Evolutionary conservation across 2,113 vertebrate species (phyloP).

Genomic region (Cercocebus atys): DNA sequence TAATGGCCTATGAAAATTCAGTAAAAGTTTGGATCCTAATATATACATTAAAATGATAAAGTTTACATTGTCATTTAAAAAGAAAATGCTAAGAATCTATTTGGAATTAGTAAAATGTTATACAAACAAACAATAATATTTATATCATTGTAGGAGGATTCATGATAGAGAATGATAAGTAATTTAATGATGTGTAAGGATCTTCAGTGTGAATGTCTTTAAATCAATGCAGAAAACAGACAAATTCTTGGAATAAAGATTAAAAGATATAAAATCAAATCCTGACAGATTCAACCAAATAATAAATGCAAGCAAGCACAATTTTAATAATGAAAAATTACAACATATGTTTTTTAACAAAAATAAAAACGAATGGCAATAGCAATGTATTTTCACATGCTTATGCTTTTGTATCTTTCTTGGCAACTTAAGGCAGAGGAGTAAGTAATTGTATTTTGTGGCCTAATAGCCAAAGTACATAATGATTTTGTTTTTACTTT

Average conservation of each 20-base stretch:
- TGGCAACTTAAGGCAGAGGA: background rate
- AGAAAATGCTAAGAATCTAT: background rate
- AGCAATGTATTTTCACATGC: background rate
- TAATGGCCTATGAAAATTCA: background rate
- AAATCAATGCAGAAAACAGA: background rate
- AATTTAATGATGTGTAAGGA: background rate
- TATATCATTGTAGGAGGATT: no score
- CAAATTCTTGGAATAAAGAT: background rate
- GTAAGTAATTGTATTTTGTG: background rate
- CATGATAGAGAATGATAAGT: background rate
- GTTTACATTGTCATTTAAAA: background rate
- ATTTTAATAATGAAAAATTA: constrained; percentile 22
- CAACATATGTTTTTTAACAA: background rate
- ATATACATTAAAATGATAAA: constrained; percentile 18
- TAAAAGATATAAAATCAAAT: background rate
- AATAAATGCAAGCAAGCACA: background rate
- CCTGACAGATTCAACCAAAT: background rate
- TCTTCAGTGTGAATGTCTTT: background rate
- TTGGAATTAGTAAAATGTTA: background rate
- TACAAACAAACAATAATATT: background rate
- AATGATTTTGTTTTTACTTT: no score
- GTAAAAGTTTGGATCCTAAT: background rate
- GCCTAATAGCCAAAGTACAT: background rate
- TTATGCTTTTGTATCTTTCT: background rate
- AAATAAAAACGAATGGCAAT: background rate